These are phyloP conservation scores for Mamestra brassicae DNA, from an alignment of 2,888 invertebrate genomes.

Conservation along the genomic window DNA sequence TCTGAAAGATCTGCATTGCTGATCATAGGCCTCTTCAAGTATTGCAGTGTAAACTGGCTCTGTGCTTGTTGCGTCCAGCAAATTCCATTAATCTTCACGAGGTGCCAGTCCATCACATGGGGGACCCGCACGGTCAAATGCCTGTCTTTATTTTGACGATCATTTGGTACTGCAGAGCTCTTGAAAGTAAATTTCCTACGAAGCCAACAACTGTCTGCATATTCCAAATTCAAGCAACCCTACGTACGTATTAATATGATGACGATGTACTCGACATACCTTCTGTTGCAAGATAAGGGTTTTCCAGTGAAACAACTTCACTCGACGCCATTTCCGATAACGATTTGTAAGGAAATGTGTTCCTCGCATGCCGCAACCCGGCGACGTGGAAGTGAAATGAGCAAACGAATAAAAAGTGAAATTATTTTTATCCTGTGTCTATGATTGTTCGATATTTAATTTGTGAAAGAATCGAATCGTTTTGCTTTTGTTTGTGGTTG, in stretches of 20 bases:
- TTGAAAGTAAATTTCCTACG: neutral
- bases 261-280: constrained; percentile 78
- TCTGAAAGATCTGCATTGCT: no score
- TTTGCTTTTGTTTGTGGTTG: neutral
- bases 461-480: constrained; percentile 8
- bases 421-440: constrained; percentile 42
- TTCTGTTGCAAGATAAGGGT: constrained; percentile 77
- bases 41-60: neutral
- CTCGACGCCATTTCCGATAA: constrained; percentile 81
- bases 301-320: constrained; percentile 81
- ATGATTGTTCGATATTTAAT: constrained; percentile 35
- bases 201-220: neutral
- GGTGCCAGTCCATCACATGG: no score
- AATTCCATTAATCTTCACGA: neutral
- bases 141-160: no score
- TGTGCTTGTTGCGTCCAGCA: neutral
- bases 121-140: no score
- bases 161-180: neutral
- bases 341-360: constrained; percentile 82
- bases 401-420: constrained; percentile 45
- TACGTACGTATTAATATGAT: constrained; percentile 53
- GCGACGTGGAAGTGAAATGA: constrained; percentile 44
- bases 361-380: constrained; percentile 42
- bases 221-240: constrained; percentile 33
- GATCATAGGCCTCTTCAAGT: neutral